Conservation (phyloP, 2,888 invertebrate species). For the Ischnura elegans region DNA sequence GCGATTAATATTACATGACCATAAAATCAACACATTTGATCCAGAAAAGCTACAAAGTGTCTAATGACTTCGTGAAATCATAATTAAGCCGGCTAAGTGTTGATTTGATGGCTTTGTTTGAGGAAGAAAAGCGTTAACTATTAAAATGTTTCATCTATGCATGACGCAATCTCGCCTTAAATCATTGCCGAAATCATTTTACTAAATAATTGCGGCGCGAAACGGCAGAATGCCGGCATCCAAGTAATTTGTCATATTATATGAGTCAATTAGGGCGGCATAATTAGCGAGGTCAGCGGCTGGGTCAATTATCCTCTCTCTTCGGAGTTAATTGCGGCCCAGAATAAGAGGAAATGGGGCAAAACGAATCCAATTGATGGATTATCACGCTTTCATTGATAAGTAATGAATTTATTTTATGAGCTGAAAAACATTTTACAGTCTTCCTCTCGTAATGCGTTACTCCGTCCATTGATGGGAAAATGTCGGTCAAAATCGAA, state of each 20-base stretch:
- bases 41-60: neutral
- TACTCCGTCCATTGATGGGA: neutral
- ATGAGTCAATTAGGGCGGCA: neutral
- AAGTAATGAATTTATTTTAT: neutral
- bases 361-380: neutral
- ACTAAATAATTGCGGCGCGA: neutral
- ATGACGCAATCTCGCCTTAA: neutral
- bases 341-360: neutral
- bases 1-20: neutral
- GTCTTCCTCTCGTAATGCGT: neutral
- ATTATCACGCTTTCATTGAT: neutral
- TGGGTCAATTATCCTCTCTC: conserved; percentile 4
- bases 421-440: neutral
- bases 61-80: neutral
- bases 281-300: conserved; percentile 22
- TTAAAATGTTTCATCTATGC: neutral
- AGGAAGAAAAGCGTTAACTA: neutral
- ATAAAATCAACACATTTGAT: neutral
- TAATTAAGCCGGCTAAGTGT: neutral
- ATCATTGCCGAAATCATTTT: neutral
- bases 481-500: no score
- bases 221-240: neutral
- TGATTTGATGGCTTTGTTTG: neutral
- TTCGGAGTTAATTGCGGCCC: neutral
- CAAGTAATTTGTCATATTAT: conserved; percentile 7